Evolutionary conservation across 2,888 invertebrate species (phyloP).

Genomic region (Camponotus fellah): DNA sequence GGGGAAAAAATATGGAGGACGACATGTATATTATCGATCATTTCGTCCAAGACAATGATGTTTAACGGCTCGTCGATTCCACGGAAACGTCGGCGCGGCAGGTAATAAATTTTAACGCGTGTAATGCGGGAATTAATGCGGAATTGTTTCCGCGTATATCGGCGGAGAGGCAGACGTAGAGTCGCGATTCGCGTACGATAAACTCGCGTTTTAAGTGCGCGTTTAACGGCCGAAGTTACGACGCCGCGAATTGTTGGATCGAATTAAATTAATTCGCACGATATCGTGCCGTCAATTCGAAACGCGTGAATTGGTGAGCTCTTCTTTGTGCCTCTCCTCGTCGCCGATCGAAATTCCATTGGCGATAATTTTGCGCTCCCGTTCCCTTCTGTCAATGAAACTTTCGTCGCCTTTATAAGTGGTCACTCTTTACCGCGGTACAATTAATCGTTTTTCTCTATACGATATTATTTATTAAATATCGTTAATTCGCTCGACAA

Average conservation of each 20-base stretch:
- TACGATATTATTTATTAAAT: conserved; percentile 34
- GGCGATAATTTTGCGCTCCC: conserved; percentile 37
- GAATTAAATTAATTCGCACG: conserved; percentile 52
- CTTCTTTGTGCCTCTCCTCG: conserved; percentile 33
- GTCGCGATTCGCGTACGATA: conserved; percentile 26
- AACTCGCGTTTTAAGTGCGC: conserved; percentile 48
- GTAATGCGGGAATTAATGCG: conserved; percentile 49
- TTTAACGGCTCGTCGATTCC: conserved; percentile 54
- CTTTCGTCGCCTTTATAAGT: conserved; percentile 41
- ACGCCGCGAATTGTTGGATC: conserved; percentile 49
- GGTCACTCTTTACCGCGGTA: conserved; percentile 2
- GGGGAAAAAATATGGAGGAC: neutral
- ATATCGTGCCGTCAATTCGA: conserved; percentile 36
- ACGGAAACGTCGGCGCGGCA: conserved; percentile 35
- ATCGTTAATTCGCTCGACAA: conserved; percentile 2
- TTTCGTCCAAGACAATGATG: conserved; percentile 35
- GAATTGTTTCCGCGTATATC: conserved; percentile 55
- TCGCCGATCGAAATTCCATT: conserved; percentile 28
- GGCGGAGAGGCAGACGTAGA: conserved; percentile 22
- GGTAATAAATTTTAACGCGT: conserved; percentile 54
- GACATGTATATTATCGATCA: conserved; percentile 37
- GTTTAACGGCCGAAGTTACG: conserved; percentile 59
- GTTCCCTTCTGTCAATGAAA: conserved; percentile 24
- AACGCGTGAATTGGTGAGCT: conserved; percentile 31
- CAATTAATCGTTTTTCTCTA: conserved; percentile 28